Conservation (phyloP, 2,113 vertebrate genomes). For the Ancistrus triradiatus region DNA sequence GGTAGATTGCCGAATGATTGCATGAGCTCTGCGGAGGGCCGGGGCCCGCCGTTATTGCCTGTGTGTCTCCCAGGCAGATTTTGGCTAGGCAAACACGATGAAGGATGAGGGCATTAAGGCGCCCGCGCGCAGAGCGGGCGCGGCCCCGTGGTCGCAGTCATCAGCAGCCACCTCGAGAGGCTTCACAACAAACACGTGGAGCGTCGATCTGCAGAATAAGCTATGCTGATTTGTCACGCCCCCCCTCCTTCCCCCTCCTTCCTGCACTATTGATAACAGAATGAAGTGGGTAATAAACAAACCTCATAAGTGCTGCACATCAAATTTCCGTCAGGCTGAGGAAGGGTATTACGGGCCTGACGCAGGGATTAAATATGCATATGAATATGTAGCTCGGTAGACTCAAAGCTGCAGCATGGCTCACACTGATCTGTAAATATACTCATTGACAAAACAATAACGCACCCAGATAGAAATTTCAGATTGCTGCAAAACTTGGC, state of each 20-base stretch:
- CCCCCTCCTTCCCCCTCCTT: constrained; percentile 61
- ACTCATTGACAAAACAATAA: too few relatives aligned
- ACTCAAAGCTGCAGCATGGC: too few relatives aligned
- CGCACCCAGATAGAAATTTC: too few relatives aligned
- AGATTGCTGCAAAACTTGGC: too few relatives aligned
- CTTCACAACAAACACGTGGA: constrained; percentile 57
- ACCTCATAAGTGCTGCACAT: neutral
- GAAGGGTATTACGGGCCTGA: too few relatives aligned
- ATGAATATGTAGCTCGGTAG: too few relatives aligned
- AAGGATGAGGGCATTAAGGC: constrained; percentile 46
- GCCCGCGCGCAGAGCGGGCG: constrained; percentile 36
- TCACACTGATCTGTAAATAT: too few relatives aligned
- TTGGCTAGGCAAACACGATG: constrained; percentile 49
- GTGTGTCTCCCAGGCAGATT: constrained; percentile 44
- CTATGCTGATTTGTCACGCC: constrained; percentile 68
- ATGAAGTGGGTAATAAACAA: too few relatives aligned
- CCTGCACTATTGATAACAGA: constrained; percentile 41
- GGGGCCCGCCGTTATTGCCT: constrained; percentile 34
- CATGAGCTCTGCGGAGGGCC: constrained; percentile 17
- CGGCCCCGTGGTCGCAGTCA: constrained; percentile 42
- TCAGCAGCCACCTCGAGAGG: constrained; percentile 65
- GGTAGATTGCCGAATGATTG: constrained; percentile 34
- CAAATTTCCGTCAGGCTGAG: constrained; percentile 4
- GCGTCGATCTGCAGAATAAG: constrained; percentile 75
- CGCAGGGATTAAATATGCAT: too few relatives aligned